Conservation (phyloP, 2,113 vertebrate genomes). For the Vimba vimba region DNA sequence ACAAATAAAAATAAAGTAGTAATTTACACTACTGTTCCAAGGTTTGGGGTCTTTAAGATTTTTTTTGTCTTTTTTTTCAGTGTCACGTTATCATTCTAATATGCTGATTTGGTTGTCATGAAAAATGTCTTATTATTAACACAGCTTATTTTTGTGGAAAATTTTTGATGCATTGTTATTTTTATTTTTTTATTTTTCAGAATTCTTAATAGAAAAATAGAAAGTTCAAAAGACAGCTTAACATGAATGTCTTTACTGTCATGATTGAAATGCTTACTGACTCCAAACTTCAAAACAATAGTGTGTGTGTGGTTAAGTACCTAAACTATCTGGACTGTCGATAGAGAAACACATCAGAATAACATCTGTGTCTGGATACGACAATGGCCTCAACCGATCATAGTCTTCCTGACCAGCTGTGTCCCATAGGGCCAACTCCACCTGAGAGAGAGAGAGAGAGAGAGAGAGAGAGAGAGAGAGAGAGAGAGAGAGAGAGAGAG, state of each 20-base stretch:
- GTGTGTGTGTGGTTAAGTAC: constrained; percentile 66
- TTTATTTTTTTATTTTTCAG: not conserved
- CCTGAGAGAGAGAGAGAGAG: constrained; percentile 65
- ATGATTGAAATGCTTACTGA: not conserved
- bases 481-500: constrained; percentile 42
- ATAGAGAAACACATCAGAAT: constrained; percentile 99
- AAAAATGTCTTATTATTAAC: not conserved
- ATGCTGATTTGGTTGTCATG: not conserved
- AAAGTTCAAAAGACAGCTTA: not conserved
- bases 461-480: constrained; percentile 20
- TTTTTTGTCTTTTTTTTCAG: not conserved
- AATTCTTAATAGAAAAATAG: not conserved
- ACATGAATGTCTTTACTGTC: too few species aligned
- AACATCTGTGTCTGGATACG: constrained; percentile 95
- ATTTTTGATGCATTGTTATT: not conserved
- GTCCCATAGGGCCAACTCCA: constrained; percentile 96
- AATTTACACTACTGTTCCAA: too few species aligned
- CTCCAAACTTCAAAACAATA: not conserved
- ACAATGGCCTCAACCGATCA: constrained; percentile 91
- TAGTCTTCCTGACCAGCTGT: constrained; percentile 98
- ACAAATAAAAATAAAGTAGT: too few species aligned
- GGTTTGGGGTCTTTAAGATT: too few species aligned
- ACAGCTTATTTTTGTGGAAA: not conserved
- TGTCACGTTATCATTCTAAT: not conserved
- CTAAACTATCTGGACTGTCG: constrained; percentile 96